Conservation (phyloP, 2,888 invertebrate species). For the Calliopum simillimum region DNA sequence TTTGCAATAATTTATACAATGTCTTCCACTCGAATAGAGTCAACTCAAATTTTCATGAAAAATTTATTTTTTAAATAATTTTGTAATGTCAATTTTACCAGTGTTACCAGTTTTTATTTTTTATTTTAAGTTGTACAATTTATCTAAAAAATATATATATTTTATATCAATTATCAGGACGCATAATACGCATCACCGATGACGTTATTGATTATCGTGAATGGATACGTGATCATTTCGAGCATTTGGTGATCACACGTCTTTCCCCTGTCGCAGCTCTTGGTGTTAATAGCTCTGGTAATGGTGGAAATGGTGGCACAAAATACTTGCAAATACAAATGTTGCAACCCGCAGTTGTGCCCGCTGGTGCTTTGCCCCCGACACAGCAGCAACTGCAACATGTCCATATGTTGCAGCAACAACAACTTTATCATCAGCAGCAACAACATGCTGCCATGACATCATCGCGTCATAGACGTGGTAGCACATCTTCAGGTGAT, state of each 20-base stretch:
- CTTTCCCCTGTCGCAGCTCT: constrained; percentile 57
- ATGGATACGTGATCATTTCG: constrained; percentile 67
- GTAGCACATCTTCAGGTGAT: constrained; percentile 66
- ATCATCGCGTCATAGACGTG: constrained; percentile 59
- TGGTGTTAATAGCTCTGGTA: constrained; percentile 44
- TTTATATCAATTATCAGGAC: constrained; percentile 69
- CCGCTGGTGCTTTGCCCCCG: constrained; percentile 46
- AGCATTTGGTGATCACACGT: constrained; percentile 60
- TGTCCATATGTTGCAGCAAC: constrained; percentile 48
- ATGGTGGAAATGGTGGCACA: constrained; percentile 40
- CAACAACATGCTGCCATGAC: constrained; percentile 52
- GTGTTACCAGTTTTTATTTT: background rate
- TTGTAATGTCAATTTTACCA: too few species aligned
- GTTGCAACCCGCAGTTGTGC: constrained; percentile 53
- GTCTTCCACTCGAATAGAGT: too few species aligned
- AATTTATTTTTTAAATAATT: too few species aligned
- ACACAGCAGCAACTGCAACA: constrained; percentile 45
- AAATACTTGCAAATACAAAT: constrained; percentile 57
- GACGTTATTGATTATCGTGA: constrained; percentile 80
- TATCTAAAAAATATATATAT: background rate
- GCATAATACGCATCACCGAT: constrained; percentile 93
- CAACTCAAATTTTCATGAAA: too few species aligned
- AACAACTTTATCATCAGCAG: constrained; percentile 46
- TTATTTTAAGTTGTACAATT: background rate
- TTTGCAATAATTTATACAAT: too few species aligned